Conservation (phyloP, 37 sponge, comb jelly and placozoan species). For the Axinella damicornis region DNA sequence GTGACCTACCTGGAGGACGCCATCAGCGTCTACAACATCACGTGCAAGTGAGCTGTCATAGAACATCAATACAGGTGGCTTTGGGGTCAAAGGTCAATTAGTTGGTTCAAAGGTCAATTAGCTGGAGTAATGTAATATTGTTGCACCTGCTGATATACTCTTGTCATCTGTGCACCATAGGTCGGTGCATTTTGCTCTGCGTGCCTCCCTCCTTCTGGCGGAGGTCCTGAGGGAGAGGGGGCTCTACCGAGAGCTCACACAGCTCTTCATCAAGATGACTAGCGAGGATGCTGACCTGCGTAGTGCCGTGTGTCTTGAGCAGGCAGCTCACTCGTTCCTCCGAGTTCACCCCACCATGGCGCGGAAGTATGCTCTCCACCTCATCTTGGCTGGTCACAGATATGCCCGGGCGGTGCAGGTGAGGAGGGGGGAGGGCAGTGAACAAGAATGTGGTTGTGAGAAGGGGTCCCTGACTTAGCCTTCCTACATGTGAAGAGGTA, state of each 20-base stretch:
- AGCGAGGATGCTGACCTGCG: conserved; percentile 74
- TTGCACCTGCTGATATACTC: no score
- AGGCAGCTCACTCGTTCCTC: conserved; percentile 92
- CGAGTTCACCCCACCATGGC: conserved; percentile 59
- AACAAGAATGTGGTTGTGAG: conserved; percentile 29
- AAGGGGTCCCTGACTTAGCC: neutral
- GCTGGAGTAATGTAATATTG: no score
- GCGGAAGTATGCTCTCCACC: conserved; percentile 91
- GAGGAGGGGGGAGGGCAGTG: neutral
- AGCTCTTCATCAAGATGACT: conserved; percentile 62
- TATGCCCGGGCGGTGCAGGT: conserved; percentile 81
- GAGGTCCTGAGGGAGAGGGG: conserved; percentile 80
- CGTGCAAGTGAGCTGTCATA: conserved; percentile 77
- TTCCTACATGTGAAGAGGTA: neutral
- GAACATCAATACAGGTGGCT: no score
- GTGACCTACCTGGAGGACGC: conserved; percentile 89
- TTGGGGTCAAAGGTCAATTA: no score
- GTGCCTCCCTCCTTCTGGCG: conserved; percentile 72
- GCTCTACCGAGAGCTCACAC: conserved; percentile 68
- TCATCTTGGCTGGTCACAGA: conserved; percentile 90
- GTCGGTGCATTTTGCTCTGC: conserved; percentile 60
- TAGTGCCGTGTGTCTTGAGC: conserved; percentile 87
- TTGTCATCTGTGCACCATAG: no score
- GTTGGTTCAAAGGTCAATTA: no score
- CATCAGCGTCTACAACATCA: conserved; percentile 69